phyloP scores from a whole-genome alignment of 2,797 vertebrate species.

The Kryptolebias ocellatus region DNA sequence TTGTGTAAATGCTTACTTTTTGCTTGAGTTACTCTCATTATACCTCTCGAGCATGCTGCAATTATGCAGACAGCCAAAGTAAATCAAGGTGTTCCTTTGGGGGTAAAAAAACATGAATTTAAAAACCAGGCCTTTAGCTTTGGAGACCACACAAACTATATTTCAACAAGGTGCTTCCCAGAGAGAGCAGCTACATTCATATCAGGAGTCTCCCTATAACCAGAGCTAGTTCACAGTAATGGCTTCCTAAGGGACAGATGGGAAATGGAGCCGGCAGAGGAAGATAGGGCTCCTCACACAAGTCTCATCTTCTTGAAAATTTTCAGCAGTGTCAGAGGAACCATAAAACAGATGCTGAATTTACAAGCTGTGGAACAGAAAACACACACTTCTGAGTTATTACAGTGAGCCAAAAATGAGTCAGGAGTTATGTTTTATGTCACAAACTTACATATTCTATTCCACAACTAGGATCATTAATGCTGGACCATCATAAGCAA shows the following conservation, averaged over 20 bases:
- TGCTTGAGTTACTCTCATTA: slow-evolving; percentile 11
- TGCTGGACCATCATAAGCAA: slow-evolving; percentile 22
- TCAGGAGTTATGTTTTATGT: slow-evolving; percentile 40
- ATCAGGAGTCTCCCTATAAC: slow-evolving; percentile 48
- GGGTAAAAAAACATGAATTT: slow-evolving; percentile 34
- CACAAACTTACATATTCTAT: slow-evolving; percentile 15
- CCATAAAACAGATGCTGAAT: slow-evolving; percentile 68
- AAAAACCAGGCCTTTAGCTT: slow-evolving; percentile 55
- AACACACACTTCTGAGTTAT: slow-evolving; percentile 56
- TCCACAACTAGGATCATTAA: slow-evolving; percentile 18
- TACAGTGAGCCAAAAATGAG: slow-evolving; percentile 31
- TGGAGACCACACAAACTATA: slow-evolving; percentile 45
- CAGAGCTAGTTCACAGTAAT: slow-evolving; percentile 64
- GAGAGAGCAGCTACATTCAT: slow-evolving; percentile 22
- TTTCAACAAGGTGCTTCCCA: slow-evolving; percentile 21
- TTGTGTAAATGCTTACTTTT: slow-evolving; percentile 1
- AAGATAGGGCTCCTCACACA: slow-evolving; percentile 54
- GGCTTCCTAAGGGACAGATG: slow-evolving; percentile 68
- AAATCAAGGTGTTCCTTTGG: slow-evolving; percentile 33
- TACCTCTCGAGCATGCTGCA: slow-evolving; percentile 8
- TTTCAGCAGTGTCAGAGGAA: slow-evolving; percentile 60
- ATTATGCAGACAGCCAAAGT: slow-evolving; percentile 21
- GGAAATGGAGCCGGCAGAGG: slow-evolving; percentile 52
- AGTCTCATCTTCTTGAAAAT: slow-evolving; percentile 65
- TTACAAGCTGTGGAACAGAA: slow-evolving; percentile 60